Conservation (phyloP, 2,888 invertebrate species). For the Crematogaster levior region DNA sequence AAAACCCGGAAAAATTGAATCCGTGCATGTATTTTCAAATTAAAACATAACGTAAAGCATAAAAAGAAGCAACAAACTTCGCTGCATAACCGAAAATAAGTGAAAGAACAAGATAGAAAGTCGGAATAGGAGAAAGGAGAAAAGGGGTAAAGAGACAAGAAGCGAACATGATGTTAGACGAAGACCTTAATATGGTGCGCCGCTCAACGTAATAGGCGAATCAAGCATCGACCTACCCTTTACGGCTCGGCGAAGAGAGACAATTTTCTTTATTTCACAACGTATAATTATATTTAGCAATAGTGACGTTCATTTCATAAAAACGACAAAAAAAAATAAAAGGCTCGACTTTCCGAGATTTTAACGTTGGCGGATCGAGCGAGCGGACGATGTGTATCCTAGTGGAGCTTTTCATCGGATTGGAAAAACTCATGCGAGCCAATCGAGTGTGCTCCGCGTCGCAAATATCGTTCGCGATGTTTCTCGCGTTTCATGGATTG, state of each 20-base stretch:
- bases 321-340: conserved; percentile 8
- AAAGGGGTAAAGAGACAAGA: background rate
- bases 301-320: conserved; percentile 48
- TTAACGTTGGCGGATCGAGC: conserved; percentile 51
- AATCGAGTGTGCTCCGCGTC: conserved; percentile 54
- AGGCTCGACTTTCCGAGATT: conserved; percentile 34
- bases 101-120: conserved; percentile 7
- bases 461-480: conserved; percentile 56
- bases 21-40: background rate
- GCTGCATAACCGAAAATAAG: conserved; percentile 21
- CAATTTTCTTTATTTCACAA: conserved; percentile 62
- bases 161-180: conserved; percentile 11
- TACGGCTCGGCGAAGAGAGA: conserved; percentile 30
- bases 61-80: conserved; percentile 14
- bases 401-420: conserved; percentile 47
- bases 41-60: conserved; percentile 17
- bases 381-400: conserved; percentile 51
- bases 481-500: conserved; percentile 62
- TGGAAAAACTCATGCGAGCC: conserved; percentile 57
- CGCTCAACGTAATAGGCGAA: conserved; percentile 30
- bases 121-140: background rate
- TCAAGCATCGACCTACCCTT: background rate
- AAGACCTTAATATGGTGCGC: conserved; percentile 51
- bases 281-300: conserved; percentile 52
- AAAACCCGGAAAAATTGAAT: conserved; percentile 8